Percentiles rank a stretch among this genome's conserved stretches.
phyloP scores from a whole-genome alignment of 2,797 vertebrate species.

The Onychomys leucogaster region DNA sequence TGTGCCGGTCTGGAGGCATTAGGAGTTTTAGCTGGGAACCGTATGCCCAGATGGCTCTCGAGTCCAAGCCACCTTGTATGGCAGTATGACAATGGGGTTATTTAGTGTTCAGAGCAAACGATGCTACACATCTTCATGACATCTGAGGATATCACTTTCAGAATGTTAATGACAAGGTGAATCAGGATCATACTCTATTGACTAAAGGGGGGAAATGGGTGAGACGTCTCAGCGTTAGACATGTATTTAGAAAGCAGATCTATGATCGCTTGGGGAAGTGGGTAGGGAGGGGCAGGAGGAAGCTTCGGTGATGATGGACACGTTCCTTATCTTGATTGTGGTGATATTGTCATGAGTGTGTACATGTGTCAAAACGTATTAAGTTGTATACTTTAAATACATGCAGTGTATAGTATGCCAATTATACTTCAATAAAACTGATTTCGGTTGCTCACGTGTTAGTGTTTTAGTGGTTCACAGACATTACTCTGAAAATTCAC shows the following conservation, averaged over 20 bases:
- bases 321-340: not conserved
- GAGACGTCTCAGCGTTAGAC: not conserved
- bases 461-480: not conserved
- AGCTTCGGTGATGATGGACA: not conserved
- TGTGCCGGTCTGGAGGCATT: not conserved
- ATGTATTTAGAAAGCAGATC: not conserved
- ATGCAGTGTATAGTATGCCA: not conserved
- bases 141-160: not conserved
- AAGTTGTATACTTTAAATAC: not conserved
- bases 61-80: not conserved
- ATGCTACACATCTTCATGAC: not conserved
- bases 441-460: not conserved
- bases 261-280: not conserved
- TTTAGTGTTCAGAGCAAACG: not conserved
- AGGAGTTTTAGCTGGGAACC: not conserved
- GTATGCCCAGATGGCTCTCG: rapidly evolving
- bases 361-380: not conserved
- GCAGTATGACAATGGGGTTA: not conserved
- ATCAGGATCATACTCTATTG: not conserved
- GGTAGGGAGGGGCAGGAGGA: not conserved
- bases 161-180: not conserved
- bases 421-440: not conserved
- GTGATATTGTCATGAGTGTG: not conserved
- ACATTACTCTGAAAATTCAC: slow-evolving; percentile 40
- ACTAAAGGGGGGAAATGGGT: not conserved